These are phyloP conservation scores for Heliconius congener DNA, from an alignment of 1,140 invertebrate genomes.

Conservation along the genomic window DNA sequence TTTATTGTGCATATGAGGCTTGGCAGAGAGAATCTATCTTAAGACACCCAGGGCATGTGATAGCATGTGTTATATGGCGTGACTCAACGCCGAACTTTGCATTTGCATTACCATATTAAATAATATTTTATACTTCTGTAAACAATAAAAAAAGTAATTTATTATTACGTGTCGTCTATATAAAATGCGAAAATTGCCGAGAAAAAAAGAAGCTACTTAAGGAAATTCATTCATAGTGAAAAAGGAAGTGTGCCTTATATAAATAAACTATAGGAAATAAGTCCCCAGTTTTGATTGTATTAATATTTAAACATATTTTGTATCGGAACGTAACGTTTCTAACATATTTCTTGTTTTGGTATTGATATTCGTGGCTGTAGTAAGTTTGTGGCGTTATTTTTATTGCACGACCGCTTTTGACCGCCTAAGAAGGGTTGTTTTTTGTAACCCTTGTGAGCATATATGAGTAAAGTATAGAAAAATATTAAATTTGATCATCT, in stretches of 20 bases:
- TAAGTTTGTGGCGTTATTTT: slow-evolving; percentile 1
- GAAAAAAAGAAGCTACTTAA: not conserved
- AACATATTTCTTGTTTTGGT: slow-evolving; percentile 3
- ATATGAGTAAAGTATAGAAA: not conserved
- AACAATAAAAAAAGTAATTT: too few relatives aligned
- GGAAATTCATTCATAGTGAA: not conserved
- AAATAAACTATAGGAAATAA: slow-evolving; percentile 7
- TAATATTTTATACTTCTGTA: too few relatives aligned
- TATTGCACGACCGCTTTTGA: not conserved
- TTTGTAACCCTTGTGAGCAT: not conserved
- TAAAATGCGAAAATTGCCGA: not conserved
- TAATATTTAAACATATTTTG: slow-evolving; percentile 6
- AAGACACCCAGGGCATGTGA: too few relatives aligned
- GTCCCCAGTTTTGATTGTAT: slow-evolving; percentile 7
- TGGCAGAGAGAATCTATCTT: too few relatives aligned
- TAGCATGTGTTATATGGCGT: too few relatives aligned
- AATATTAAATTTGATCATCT: not conserved
- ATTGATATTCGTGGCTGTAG: not conserved
- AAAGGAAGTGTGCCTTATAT: not conserved
- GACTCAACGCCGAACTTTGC: too few relatives aligned
- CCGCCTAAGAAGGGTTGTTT: not conserved
- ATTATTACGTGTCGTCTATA: too few relatives aligned
- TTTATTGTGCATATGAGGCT: too few relatives aligned
- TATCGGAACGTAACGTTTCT: not conserved
- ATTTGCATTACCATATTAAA: too few relatives aligned